Percentiles rank a stretch among this genome's conserved stretches.
Evolutionary conservation across 2,888 invertebrate species (phyloP).

Genomic region (Plebejus argus): DNA sequence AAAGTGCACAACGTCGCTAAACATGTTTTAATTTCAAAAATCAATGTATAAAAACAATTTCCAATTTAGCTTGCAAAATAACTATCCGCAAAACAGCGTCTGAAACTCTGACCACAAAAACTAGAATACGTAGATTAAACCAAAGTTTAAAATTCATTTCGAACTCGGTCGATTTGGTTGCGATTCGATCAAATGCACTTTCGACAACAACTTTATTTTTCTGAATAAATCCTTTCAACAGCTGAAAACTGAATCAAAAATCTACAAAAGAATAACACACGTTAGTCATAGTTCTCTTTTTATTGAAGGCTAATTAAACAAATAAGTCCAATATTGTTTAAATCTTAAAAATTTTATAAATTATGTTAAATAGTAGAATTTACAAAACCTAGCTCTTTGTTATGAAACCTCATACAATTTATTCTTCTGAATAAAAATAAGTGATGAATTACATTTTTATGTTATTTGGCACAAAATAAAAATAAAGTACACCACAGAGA

Average conservation of each 20-base stretch:
- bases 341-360: too few relatives aligned
- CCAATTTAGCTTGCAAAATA: background rate
- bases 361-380: too few relatives aligned
- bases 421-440: too few relatives aligned
- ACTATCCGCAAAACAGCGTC: background rate
- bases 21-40: background rate
- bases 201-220: background rate
- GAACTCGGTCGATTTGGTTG: constrained; percentile 14
- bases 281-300: background rate
- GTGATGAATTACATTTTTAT: too few relatives aligned
- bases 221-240: background rate
- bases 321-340: too few relatives aligned
- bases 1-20: background rate
- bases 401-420: too few relatives aligned
- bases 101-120: constrained; percentile 3
- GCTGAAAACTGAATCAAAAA: constrained; percentile 3
- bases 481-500: too few relatives aligned
- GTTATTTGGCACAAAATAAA: too few relatives aligned
- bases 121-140: background rate
- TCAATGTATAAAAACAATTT: background rate
- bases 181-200: background rate
- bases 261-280: background rate
- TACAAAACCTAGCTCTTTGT: too few relatives aligned
- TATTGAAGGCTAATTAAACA: too few relatives aligned
- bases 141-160: background rate